Evolutionary conservation across 2,113 vertebrate genomes (phyloP), one percentile per base, ranked within the genome.

Genomic region (Tragelaphus buxtoni): DNA sequence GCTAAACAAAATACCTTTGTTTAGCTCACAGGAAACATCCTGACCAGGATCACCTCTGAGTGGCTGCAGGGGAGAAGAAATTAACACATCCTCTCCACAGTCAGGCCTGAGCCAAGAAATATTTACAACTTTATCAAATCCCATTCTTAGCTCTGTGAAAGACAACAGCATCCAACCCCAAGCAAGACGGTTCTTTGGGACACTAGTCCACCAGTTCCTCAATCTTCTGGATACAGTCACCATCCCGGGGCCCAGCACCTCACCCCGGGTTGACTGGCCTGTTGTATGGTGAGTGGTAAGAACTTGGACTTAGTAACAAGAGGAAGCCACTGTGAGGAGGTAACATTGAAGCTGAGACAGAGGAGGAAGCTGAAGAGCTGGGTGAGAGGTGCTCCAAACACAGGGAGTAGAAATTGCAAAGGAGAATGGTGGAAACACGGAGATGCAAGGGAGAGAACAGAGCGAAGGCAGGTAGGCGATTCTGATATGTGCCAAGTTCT

Each of bases 351-450:
- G 26, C 86, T 53, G 53, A 51, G 28, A 58, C 35, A 58, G 51
- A 91, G 18, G 10, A 72, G 20, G 28, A 77, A 8, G 1, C 35
- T 5, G 26, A 72, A 63, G 32, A 55, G n/a, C 18, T 53, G 16
- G 28, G 56, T 1, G 1, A 58, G 3, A 51, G 58, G 28, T 14
- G 6, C 14, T 77, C 42, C n/a, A 53, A 12, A 4, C 13, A 32
- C 60, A 69, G 13, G 0, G 7, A 74, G n/a, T 6, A 85, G 60
- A 84, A 81, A 82, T 2, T 20, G 47, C 18, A 63, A 58, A 47
- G 11, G 13, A 30, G 4, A 85, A n/a, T 5, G 16, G 56, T 10
- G 51, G 4, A 58, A 42, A 69, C 0, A 1, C 4, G 30, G 30
- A 61, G 30, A 35, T 2, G 1, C 9, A 28, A 56, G 13, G 17